Percentiles rank a stretch among this genome's conserved stretches.
These are phyloP conservation scores for Lithobates pipiens DNA, from an alignment of 2,797 vertebrate genomes.

Conservation along the genomic window DNA sequence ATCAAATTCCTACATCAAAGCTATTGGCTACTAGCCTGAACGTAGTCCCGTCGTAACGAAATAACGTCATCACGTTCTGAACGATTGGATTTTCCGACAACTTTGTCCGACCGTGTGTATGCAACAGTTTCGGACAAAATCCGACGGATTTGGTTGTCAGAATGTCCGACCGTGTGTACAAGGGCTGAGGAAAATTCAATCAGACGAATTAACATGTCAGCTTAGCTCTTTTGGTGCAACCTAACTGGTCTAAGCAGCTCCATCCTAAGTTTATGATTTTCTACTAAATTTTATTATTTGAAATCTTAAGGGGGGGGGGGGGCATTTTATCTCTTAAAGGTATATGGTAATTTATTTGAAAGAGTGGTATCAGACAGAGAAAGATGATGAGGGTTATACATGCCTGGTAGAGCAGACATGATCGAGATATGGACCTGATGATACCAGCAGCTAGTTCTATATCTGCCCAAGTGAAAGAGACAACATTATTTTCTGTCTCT, in stretches of 20 bases:
- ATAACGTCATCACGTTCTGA: too few species aligned
- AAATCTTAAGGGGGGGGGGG: neutral
- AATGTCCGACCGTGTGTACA: too few species aligned
- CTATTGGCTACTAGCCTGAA: too few species aligned
- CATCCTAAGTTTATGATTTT: neutral
- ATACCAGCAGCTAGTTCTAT: conserved; percentile 48
- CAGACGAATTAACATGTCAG: neutral
- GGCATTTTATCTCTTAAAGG: neutral
- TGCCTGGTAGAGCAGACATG: conserved; percentile 47
- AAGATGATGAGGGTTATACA: conserved; percentile 47
- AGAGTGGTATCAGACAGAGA: conserved; percentile 23
- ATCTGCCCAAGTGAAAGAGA: conserved; percentile 55
- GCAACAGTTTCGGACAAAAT: too few species aligned
- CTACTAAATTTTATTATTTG: neutral
- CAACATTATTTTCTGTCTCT: conserved; percentile 60
- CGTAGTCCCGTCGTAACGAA: too few species aligned
- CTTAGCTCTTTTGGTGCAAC: neutral
- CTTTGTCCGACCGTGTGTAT: too few species aligned
- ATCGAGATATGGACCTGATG: conserved; percentile 51
- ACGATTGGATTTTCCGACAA: too few species aligned
- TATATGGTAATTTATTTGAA: conserved; percentile 10
- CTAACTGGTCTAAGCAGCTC: neutral
- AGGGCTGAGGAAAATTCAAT: neutral
- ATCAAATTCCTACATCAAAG: too few species aligned
- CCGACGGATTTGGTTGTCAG: too few species aligned